Evolutionary conservation across 2,888 invertebrate species (phyloP).

Genomic region (Odontomyia ornata): DNA sequence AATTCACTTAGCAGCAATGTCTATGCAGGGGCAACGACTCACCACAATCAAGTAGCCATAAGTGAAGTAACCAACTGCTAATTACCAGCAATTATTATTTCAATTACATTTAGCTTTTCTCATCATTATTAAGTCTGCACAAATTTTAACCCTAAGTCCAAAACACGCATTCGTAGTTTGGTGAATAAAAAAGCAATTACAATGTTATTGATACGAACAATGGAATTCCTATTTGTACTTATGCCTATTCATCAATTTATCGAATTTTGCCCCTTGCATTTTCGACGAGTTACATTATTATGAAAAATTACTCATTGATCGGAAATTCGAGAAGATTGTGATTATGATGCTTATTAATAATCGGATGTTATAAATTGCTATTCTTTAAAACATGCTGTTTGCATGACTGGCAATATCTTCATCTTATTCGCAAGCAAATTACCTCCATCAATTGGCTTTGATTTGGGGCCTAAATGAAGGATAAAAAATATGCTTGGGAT

Average conservation of each 20-base stretch:
- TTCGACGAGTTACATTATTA: constrained; percentile 8
- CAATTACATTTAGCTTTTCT: not conserved
- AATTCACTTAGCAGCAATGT: not conserved
- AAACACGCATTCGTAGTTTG: too few species aligned
- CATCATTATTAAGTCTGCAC: not conserved
- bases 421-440: not conserved
- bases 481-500: too few species aligned
- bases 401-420: constrained; percentile 18
- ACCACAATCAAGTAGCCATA: too few species aligned
- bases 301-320: constrained; percentile 18
- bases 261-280: not conserved
- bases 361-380: constrained; percentile 24
- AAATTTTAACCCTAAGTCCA: not conserved
- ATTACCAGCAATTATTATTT: not conserved
- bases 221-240: not conserved
- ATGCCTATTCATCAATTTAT: not conserved
- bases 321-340: constrained; percentile 5
- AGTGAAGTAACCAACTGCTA: not conserved
- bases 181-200: constrained; percentile 3
- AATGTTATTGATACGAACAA: constrained; percentile 35
- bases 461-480: too few species aligned
- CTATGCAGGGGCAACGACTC: too few species aligned
- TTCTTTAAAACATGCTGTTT: constrained; percentile 21
- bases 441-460: not conserved
- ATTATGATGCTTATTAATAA: constrained; percentile 27